Conservation (phyloP, 1,140 invertebrate species). For the Trypoxylus dichotomus region DNA sequence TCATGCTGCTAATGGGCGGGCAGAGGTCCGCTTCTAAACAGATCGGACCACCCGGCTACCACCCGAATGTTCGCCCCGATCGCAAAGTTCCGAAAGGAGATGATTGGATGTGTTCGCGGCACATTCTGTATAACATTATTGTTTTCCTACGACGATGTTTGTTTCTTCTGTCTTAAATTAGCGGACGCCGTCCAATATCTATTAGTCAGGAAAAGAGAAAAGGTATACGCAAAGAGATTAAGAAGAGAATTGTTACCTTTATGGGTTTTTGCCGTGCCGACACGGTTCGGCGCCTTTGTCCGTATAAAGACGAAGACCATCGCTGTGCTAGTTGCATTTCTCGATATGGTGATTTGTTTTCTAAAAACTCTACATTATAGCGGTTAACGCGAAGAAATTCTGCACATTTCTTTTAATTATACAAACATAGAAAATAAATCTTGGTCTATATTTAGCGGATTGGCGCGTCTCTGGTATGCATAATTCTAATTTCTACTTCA, state of each 20-base stretch:
- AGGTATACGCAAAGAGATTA: background rate
- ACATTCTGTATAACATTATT: background rate
- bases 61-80: background rate
- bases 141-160: background rate
- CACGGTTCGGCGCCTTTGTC: background rate
- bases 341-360: too few species aligned
- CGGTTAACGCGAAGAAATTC: too few species aligned
- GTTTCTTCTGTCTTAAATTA: background rate
- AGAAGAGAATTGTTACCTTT: background rate
- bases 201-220: background rate
- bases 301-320: too few species aligned
- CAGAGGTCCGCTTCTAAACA: background rate
- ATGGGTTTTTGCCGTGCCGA: background rate
- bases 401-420: too few species aligned
- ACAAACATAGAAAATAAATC: too few species aligned
- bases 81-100: background rate
- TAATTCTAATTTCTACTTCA: too few species aligned
- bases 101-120: background rate
- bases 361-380: too few species aligned
- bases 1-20: constrained; percentile 9
- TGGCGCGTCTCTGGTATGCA: too few species aligned
- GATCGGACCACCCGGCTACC: background rate
- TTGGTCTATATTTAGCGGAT: too few species aligned
- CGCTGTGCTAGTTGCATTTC: too few species aligned
- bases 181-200: background rate